phyloP scores from a whole-genome alignment of 2,888 invertebrate genomes.

The Netelia inedita region DNA sequence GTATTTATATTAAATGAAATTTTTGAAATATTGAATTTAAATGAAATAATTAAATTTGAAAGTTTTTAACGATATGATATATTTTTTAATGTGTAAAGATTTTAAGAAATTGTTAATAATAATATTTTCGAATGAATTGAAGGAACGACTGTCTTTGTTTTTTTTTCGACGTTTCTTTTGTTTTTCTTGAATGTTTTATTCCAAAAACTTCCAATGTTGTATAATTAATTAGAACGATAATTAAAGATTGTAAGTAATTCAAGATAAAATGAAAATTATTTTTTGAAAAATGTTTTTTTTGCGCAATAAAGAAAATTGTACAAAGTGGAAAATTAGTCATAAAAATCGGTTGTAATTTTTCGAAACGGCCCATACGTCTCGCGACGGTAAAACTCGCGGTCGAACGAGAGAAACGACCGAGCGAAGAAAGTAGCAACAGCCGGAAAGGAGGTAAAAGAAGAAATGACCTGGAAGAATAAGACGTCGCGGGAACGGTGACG shows the following conservation, averaged over 20 bases:
- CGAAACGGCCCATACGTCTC: background rate
- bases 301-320: too few relatives aligned
- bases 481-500: conserved; percentile 5
- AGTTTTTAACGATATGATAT: background rate
- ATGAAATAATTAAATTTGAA: background rate
- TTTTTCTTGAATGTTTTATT: too few relatives aligned
- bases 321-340: too few relatives aligned
- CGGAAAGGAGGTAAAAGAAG: conserved; percentile 6
- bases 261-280: too few relatives aligned
- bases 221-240: too few relatives aligned
- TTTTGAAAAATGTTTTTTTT: too few relatives aligned
- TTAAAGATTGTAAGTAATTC: too few relatives aligned
- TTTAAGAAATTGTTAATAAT: background rate
- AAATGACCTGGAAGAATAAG: conserved; percentile 16
- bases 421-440: conserved; percentile 1
- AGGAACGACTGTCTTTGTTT: too few relatives aligned
- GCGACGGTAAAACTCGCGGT: background rate
- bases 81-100: background rate
- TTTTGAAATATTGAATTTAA: background rate
- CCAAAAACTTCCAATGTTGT: too few relatives aligned
- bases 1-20: too few relatives aligned
- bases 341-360: background rate
- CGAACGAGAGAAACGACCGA: conserved; percentile 3
- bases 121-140: background rate
- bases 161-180: too few relatives aligned